These are phyloP conservation scores for Caenorhabditis afra DNA, from an alignment of 2,888 invertebrate species.

Conservation along the genomic window DNA sequence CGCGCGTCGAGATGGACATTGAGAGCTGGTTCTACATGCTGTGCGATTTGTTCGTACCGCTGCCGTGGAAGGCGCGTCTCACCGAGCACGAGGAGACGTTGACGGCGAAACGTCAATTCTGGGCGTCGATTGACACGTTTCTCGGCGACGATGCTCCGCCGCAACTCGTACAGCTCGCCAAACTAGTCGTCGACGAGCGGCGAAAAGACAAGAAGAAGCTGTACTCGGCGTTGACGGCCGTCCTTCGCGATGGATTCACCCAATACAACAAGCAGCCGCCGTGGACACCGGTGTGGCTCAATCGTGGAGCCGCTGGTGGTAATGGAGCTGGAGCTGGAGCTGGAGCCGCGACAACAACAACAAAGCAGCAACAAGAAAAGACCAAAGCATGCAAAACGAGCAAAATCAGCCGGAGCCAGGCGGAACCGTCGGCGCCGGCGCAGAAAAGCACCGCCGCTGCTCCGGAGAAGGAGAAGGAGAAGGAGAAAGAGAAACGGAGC, in stretches of 20 bases:
- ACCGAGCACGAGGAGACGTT: constrained; percentile 16
- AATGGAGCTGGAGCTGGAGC: neutral
- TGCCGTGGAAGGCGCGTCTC: constrained; percentile 37
- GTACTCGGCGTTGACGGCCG: neutral
- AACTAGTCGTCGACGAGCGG: neutral
- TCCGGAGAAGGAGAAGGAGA: neutral
- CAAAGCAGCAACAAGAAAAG: neutral
- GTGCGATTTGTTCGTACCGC: constrained; percentile 40
- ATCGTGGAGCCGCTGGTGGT: neutral
- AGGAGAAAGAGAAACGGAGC: no score
- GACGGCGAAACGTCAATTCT: constrained; percentile 11
- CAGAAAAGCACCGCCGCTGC: neutral
- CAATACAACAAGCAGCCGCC: constrained; percentile 7
- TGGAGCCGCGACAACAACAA: neutral
- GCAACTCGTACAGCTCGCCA: constrained; percentile 13
- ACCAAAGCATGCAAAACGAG: neutral
- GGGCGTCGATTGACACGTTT: neutral
- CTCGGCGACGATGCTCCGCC: neutral
- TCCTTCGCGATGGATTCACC: constrained; percentile 26
- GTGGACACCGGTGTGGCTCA: constrained; percentile 24
- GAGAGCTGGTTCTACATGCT: constrained; percentile 51
- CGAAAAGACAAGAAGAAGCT: neutral
- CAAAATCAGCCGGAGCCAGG: neutral
- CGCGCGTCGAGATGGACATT: constrained; percentile 35
- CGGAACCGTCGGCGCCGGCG: neutral